phyloP scores from a whole-genome alignment of 2,888 invertebrate species.

The Ischnura elegans region DNA sequence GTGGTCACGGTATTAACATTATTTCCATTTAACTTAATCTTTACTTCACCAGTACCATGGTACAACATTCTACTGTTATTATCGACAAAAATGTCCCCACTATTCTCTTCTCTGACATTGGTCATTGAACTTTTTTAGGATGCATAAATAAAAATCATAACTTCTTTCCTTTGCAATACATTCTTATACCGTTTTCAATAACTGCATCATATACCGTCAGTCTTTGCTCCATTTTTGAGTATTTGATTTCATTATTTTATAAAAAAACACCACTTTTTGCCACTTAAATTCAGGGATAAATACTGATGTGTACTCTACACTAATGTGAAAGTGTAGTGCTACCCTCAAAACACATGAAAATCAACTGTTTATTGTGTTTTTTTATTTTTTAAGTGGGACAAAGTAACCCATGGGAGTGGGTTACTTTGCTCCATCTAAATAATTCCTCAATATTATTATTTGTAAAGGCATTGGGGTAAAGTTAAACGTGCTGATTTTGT shows the following conservation, averaged over 20 bases:
- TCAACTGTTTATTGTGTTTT: background rate
- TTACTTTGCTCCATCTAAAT: background rate
- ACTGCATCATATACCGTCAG: too few species aligned
- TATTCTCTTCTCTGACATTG: background rate
- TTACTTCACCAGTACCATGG: background rate
- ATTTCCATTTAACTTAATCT: background rate
- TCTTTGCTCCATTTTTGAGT: constrained; percentile 1
- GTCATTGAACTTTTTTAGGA: background rate
- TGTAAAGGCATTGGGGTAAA: background rate
- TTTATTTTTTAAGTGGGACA: constrained; percentile 1
- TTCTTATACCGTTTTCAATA: too few species aligned
- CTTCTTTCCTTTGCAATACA: too few species aligned
- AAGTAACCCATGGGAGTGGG: background rate
- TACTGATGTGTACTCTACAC: background rate
- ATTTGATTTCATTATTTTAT: constrained; percentile 1
- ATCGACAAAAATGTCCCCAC: background rate
- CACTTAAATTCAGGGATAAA: background rate
- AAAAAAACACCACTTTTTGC: background rate
- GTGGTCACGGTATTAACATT: background rate
- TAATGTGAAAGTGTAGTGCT: background rate
- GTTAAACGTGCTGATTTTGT: background rate
- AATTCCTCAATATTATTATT: background rate
- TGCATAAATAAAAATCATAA: too few species aligned
- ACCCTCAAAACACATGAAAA: background rate
- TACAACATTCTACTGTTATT: background rate